These are phyloP conservation scores for Erinaceus europaeus DNA, from an alignment of 2,113 vertebrate genomes.

Conservation along the genomic window DNA sequence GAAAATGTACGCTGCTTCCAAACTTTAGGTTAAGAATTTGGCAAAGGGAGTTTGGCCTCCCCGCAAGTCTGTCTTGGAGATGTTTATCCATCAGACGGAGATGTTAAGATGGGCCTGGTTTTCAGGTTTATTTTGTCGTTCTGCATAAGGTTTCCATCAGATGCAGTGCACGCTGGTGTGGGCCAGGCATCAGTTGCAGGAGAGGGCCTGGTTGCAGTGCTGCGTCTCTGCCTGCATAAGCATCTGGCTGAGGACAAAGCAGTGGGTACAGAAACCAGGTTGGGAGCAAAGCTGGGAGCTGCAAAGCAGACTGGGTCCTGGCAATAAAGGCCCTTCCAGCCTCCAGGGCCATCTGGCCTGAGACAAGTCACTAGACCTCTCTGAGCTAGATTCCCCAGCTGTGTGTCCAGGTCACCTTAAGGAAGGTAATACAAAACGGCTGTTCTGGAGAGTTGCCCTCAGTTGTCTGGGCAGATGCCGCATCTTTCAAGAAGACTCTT, in stretches of 20 bases:
- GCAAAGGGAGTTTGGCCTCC: slow-evolving; percentile 54
- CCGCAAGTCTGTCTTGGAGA: slow-evolving; percentile 54
- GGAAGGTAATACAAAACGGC: slow-evolving; percentile 29
- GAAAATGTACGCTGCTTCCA: slow-evolving; percentile 72
- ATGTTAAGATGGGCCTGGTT: slow-evolving; percentile 68
- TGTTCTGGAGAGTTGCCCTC: background rate
- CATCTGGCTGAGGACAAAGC: background rate
- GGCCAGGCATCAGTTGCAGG: slow-evolving; percentile 36
- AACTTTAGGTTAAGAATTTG: slow-evolving; percentile 76
- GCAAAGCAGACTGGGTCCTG: no score
- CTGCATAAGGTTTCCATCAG: slow-evolving; percentile 74
- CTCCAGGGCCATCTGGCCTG: background rate
- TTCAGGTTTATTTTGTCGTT: slow-evolving; percentile 66
- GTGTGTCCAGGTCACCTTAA: background rate
- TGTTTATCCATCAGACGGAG: slow-evolving; percentile 74
- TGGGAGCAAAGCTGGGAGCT: background rate
- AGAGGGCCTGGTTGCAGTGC: background rate
- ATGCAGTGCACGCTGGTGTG: slow-evolving; percentile 31
- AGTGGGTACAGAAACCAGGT: background rate
- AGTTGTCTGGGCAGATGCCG: background rate
- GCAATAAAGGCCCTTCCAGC: no score
- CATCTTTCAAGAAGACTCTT: background rate
- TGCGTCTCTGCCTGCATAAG: background rate
- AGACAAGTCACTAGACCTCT: background rate
- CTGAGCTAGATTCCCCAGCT: background rate